phyloP scores from a whole-genome alignment of 2,888 invertebrate species.

The Ceramica pisi region DNA sequence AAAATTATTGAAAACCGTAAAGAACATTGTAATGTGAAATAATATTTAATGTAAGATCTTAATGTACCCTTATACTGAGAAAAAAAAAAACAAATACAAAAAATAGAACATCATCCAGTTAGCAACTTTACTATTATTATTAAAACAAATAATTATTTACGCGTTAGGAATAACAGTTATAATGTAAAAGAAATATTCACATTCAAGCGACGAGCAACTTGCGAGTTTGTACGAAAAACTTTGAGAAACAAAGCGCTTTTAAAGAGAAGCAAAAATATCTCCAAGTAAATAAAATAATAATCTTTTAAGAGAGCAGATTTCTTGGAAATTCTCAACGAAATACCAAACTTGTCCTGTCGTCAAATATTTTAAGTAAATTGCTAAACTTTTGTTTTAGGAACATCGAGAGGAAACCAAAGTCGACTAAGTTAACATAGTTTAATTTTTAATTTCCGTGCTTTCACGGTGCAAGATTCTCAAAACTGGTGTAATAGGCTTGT shows the following conservation, averaged over 20 bases:
- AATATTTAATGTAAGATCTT: no score
- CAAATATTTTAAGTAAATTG: slow-evolving; percentile 54
- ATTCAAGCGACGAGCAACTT: not conserved
- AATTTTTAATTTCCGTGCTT: slow-evolving; percentile 52
- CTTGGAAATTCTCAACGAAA: not conserved
- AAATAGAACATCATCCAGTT: no score
- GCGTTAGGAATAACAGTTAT: no score
- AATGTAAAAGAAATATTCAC: not conserved
- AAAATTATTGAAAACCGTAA: no score
- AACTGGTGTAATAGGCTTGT: not conserved
- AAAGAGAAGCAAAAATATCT: not conserved
- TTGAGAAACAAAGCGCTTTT: no score
- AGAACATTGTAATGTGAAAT: no score
- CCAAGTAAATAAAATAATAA: not conserved
- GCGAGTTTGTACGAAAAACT: not conserved
- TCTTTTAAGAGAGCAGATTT: slow-evolving; percentile 1
- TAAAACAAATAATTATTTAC: no score
- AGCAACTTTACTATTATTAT: no score
- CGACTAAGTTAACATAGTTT: slow-evolving; percentile 47
- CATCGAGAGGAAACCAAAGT: slow-evolving; percentile 45
- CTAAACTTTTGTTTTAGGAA: slow-evolving; percentile 56
- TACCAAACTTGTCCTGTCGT: slow-evolving; percentile 27
- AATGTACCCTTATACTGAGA: no score
- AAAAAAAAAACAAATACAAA: no score
- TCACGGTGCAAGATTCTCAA: slow-evolving; percentile 16